phyloP scores from a whole-genome alignment of 2,888 invertebrate species.

The Yponomeuta sedellus region DNA sequence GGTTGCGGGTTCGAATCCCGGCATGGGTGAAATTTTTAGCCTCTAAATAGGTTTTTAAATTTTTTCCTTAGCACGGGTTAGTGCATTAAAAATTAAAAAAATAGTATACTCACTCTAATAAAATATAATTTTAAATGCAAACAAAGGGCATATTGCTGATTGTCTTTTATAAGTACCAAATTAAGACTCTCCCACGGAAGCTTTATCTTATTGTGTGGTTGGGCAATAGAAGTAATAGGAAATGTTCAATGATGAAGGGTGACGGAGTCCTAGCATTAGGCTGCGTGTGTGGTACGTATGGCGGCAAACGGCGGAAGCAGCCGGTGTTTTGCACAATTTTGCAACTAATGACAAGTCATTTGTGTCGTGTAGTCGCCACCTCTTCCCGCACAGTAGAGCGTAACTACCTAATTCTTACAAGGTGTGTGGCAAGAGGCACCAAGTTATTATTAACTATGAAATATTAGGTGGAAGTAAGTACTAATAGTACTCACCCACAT shows the following conservation, averaged over 20 bases:
- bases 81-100: no score
- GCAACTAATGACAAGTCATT: conserved; percentile 56
- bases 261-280: conserved; percentile 3
- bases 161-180: background rate
- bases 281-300: conserved; percentile 10
- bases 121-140: background rate
- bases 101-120: no score
- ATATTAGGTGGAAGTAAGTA: background rate
- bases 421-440: conserved; percentile 6
- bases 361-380: conserved; percentile 23
- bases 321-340: conserved; percentile 17
- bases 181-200: conserved; percentile 53
- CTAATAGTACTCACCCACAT: no score
- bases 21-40: no score
- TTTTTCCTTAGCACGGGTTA: no score
- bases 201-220: conserved; percentile 36
- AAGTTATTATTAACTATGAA: background rate
- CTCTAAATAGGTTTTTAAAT: no score
- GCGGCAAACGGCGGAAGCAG: background rate
- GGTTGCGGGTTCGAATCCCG: no score
- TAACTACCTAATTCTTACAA: conserved; percentile 18
- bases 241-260: conserved; percentile 50
- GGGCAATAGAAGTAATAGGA: conserved; percentile 39
- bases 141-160: background rate
- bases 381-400: background rate